Percentiles rank a stretch among this genome's conserved stretches.
These are phyloP conservation scores for Pithys albifrons DNA, from an alignment of 2,113 vertebrate genomes.

Conservation along the genomic window DNA sequence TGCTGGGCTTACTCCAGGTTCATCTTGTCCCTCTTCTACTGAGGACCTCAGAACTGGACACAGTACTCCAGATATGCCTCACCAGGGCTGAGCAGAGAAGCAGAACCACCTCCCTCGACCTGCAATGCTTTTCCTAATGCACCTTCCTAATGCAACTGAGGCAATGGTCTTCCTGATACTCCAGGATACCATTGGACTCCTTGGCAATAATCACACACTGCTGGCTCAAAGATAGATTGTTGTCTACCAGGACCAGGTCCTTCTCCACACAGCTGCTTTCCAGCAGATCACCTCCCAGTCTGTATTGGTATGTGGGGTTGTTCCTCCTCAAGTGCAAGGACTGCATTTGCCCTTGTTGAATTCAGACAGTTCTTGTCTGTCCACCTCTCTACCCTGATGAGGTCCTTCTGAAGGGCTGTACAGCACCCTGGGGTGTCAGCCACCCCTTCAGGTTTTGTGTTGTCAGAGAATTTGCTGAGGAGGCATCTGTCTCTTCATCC, in stretches of 20 bases:
- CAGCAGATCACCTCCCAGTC: neutral
- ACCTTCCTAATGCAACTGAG: neutral
- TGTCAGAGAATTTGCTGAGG: neutral
- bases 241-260: fast-evolving
- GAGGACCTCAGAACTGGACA: neutral
- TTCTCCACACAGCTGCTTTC: neutral
- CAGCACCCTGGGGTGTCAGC: fast-evolving
- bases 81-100: neutral
- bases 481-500: neutral
- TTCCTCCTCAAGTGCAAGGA: too few species aligned
- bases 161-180: neutral
- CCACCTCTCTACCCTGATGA: neutral
- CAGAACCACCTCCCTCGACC: neutral
- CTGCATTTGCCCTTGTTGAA: neutral
- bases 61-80: neutral
- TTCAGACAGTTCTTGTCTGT: neutral
- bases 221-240: neutral
- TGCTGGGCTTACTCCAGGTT: neutral
- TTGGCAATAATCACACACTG: neutral
- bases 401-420: neutral
- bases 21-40: too few species aligned
- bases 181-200: neutral
- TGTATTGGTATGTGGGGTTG: neutral
- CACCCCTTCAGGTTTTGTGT: neutral
- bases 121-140: neutral